Conservation (phyloP, 2,888 invertebrate species). For the Philaethria dido region DNA sequence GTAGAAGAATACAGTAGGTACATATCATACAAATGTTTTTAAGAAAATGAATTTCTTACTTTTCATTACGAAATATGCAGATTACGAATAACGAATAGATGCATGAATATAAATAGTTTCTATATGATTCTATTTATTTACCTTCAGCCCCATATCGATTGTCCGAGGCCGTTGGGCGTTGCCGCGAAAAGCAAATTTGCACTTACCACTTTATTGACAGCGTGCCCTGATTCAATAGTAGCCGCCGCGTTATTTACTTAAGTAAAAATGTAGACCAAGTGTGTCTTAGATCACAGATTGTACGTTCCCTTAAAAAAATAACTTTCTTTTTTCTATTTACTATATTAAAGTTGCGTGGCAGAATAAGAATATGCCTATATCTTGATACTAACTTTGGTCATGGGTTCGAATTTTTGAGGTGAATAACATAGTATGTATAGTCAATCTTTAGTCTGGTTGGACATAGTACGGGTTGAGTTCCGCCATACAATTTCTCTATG, state of each 20-base stretch:
- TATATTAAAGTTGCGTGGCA: no score
- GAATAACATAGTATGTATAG: no score
- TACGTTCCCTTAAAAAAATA: constrained; percentile 34
- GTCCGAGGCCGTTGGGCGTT: constrained; percentile 34
- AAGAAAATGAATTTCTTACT: neutral
- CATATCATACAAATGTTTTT: no score
- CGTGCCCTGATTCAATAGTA: constrained; percentile 45
- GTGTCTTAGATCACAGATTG: constrained; percentile 28
- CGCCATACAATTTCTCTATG: no score
- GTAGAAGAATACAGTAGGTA: no score
- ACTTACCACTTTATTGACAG: constrained; percentile 47
- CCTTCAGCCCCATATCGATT: constrained; percentile 35
- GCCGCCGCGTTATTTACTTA: constrained; percentile 36
- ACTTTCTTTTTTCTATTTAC: neutral
- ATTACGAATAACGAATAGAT: neutral
- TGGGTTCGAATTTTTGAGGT: no score
- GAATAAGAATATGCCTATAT: no score
- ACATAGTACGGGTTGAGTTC: no score
- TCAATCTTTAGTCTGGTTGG: no score
- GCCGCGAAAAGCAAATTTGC: constrained; percentile 46
- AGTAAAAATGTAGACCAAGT: constrained; percentile 34
- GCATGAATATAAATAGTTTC: constrained; percentile 2
- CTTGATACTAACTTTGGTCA: no score
- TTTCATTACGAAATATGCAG: neutral
- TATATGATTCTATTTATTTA: constrained; percentile 19